phyloP scores from a whole-genome alignment of 2,113 vertebrate genomes.

The Coreoperca whiteheadi region DNA sequence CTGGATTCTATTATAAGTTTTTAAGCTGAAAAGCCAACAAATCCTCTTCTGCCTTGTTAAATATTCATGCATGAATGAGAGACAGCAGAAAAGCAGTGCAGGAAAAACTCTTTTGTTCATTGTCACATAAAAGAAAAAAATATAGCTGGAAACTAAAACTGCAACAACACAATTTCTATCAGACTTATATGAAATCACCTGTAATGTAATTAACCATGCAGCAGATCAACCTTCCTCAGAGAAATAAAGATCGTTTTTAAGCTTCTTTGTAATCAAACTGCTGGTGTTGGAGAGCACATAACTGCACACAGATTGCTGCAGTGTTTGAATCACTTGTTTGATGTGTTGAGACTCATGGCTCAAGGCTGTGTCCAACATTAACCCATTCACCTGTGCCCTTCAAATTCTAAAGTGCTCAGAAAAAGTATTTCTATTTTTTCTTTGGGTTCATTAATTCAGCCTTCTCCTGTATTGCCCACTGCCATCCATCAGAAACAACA shows the following conservation, averaged over 20 bases:
- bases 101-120: constrained; percentile 37
- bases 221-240: constrained; percentile 1
- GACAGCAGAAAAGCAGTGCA: constrained; percentile 15
- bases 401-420: neutral
- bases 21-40: constrained; percentile 61
- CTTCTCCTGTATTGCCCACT: neutral
- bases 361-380: neutral
- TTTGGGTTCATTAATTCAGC: neutral
- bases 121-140: constrained; percentile 32
- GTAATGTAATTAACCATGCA: constrained; percentile 13
- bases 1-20: constrained; percentile 45
- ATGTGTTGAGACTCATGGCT: constrained; percentile 23
- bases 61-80: constrained; percentile 39
- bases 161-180: constrained; percentile 8
- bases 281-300: neutral
- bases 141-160: constrained; percentile 17
- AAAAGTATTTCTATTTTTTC: too few species aligned
- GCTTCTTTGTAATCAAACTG: constrained; percentile 26
- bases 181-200: constrained; percentile 5
- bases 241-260: neutral
- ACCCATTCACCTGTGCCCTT: constrained; percentile 15
- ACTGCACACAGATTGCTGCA: neutral
- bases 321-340: neutral
- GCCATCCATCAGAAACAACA: neutral
- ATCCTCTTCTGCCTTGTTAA: constrained; percentile 44